Evolutionary conservation across 2,113 vertebrate species (phyloP).

Genomic region (Mystacornis crossleyi): DNA sequence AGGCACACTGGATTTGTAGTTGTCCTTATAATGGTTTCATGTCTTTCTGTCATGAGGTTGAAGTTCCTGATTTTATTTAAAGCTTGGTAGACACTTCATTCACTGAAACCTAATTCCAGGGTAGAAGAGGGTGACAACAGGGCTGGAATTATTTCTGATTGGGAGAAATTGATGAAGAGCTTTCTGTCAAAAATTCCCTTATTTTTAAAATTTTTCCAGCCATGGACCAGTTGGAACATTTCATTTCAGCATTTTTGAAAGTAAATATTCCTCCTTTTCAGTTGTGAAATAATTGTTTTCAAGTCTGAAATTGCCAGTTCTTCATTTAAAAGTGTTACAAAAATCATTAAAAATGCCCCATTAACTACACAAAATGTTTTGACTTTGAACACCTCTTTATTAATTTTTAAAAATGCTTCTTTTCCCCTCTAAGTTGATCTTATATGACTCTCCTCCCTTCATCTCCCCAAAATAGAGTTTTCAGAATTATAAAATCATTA

Average conservation of each 20-base stretch:
- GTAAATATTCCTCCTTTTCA: background rate
- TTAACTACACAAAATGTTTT: background rate
- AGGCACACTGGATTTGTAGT: background rate
- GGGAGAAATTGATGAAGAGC: background rate
- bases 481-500: background rate
- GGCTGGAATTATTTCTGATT: background rate
- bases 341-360: background rate
- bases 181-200: background rate
- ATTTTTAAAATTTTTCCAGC: background rate
- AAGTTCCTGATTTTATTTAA: background rate
- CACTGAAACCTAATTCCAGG: background rate
- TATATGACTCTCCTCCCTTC: background rate
- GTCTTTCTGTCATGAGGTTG: fast-evolving
- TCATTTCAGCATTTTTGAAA: background rate
- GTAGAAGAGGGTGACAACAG: background rate
- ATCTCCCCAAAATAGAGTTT: background rate
- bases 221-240: background rate
- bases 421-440: background rate
- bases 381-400: background rate
- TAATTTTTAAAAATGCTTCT: background rate
- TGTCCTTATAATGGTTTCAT: background rate
- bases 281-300: background rate
- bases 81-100: background rate
- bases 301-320: background rate
- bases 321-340: background rate